These are phyloP conservation scores for Chaunax sp. DNA, from an alignment of 2,797 vertebrate species.

Conservation along the genomic window DNA sequence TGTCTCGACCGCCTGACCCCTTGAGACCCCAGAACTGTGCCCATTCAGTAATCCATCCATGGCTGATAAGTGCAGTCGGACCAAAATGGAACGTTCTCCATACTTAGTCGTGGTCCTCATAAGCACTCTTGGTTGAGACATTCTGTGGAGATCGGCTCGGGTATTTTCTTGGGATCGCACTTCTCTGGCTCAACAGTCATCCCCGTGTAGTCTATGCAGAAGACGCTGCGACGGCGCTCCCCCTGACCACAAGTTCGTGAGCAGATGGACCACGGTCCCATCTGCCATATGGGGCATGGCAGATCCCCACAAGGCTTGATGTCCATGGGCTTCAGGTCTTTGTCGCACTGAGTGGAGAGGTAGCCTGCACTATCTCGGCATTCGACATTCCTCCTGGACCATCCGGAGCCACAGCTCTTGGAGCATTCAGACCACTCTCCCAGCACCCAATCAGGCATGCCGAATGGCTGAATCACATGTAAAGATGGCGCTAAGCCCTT, in stretches of 20 bases:
- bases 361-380: slow-evolving; percentile 87
- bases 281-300: slow-evolving; percentile 91
- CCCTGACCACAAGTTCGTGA: slow-evolving; percentile 88
- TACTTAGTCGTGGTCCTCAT: slow-evolving; percentile 56
- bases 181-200: slow-evolving; percentile 81
- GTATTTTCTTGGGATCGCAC: slow-evolving; percentile 81
- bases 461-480: slow-evolving; percentile 86
- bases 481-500: slow-evolving; percentile 71
- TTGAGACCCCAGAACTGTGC: not conserved
- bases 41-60: slow-evolving; percentile 24
- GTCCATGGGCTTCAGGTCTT: slow-evolving; percentile 88
- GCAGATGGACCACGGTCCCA: slow-evolving; percentile 88
- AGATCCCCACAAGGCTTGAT: slow-evolving; percentile 89
- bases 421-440: slow-evolving; percentile 96
- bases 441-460: slow-evolving; percentile 88
- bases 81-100: slow-evolving; percentile 59
- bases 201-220: slow-evolving; percentile 87
- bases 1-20: not conserved
- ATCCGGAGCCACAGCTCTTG: slow-evolving; percentile 91
- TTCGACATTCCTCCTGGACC: slow-evolving; percentile 92
- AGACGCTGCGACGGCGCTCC: slow-evolving; percentile 80
- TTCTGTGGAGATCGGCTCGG: slow-evolving; percentile 65
- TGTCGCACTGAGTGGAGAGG: slow-evolving; percentile 84
- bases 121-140: slow-evolving; percentile 86
- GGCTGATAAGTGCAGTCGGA: slow-evolving; percentile 71